Conservation (phyloP, 2,797 vertebrate species). For the Alosa sapidissima region DNA sequence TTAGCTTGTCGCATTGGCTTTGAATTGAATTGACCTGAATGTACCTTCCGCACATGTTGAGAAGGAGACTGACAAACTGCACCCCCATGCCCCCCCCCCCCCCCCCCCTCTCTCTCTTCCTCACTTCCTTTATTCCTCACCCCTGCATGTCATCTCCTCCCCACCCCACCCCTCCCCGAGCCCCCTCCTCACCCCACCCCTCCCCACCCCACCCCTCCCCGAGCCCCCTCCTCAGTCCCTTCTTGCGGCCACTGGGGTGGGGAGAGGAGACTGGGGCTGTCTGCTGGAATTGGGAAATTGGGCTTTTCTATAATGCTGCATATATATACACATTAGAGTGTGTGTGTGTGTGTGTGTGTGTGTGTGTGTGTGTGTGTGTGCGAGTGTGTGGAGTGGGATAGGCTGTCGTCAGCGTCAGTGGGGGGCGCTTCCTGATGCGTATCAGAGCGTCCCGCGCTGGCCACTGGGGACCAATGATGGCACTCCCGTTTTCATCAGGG, state of each 20-base stretch:
- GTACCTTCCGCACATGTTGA: conserved; percentile 64
- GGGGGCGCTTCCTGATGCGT: conserved; percentile 41
- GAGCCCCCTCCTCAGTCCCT: neutral
- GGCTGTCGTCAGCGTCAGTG: conserved; percentile 41
- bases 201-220: neutral
- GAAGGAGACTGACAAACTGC: conserved; percentile 52
- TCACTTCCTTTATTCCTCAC: neutral
- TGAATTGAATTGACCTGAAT: conserved; percentile 80
- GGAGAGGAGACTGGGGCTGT: conserved; percentile 36
- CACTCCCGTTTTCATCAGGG: conserved; percentile 36
- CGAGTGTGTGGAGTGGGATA: conserved; percentile 44
- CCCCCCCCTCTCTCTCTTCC: neutral
- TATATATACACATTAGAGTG: neutral
- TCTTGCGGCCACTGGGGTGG: conserved; percentile 27
- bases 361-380: neutral
- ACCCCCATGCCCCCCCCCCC: conserved; percentile 9
- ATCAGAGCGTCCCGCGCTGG: conserved; percentile 42
- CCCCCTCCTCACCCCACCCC: neutral
- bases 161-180: neutral
- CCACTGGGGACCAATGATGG: conserved; percentile 49
- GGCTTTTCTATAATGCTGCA: conserved; percentile 41
- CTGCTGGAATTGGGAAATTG: conserved; percentile 40
- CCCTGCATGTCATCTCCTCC: neutral
- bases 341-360: no score
- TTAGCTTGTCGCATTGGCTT: conserved; percentile 80